Evolutionary conservation across 2,797 vertebrate species (phyloP).

Genomic region (Neosalanx taihuensis): DNA sequence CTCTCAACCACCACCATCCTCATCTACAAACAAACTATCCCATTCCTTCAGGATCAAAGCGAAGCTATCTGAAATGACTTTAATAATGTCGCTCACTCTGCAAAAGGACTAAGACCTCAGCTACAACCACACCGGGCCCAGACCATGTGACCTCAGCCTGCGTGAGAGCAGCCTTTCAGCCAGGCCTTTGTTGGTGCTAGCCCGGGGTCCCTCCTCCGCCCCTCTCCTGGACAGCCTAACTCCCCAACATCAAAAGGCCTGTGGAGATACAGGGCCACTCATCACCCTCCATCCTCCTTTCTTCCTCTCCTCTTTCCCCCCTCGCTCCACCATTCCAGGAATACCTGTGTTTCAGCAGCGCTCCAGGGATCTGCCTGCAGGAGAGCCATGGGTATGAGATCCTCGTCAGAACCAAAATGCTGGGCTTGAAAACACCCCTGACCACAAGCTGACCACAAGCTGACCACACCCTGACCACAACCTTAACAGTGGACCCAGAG

Average conservation of each 20-base stretch:
- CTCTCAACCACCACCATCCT: conserved; percentile 30
- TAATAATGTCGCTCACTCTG: no score
- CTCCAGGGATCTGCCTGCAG: conserved; percentile 39
- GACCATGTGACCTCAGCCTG: neutral
- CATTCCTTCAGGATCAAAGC: no score
- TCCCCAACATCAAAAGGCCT: conserved; percentile 72
- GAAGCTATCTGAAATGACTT: no score
- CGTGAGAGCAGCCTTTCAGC: conserved; percentile 39
- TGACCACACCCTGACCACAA: neutral
- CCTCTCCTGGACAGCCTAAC: conserved; percentile 52
- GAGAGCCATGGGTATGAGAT: conserved; percentile 34
- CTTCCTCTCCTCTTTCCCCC: conserved; percentile 66
- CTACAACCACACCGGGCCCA: neutral
- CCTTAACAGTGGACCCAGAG: no score
- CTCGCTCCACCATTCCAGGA: conserved; percentile 69
- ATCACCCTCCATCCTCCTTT: conserved; percentile 78
- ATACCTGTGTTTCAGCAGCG: conserved; percentile 77
- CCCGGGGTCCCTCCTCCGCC: conserved; percentile 61
- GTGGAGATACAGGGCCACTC: conserved; percentile 74
- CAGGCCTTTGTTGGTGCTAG: conserved; percentile 56
- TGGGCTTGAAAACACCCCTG: conserved; percentile 13
- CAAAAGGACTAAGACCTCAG: neutral
- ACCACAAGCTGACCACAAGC: conserved; percentile 14
- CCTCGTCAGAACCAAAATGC: conserved; percentile 21
- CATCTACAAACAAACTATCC: neutral